A percentile compares a stretch with the other conserved stretches of the same genome.
Evolutionary conservation across 2,113 vertebrate genomes (phyloP).

Genomic region (Phalacrocorax carbo): DNA sequence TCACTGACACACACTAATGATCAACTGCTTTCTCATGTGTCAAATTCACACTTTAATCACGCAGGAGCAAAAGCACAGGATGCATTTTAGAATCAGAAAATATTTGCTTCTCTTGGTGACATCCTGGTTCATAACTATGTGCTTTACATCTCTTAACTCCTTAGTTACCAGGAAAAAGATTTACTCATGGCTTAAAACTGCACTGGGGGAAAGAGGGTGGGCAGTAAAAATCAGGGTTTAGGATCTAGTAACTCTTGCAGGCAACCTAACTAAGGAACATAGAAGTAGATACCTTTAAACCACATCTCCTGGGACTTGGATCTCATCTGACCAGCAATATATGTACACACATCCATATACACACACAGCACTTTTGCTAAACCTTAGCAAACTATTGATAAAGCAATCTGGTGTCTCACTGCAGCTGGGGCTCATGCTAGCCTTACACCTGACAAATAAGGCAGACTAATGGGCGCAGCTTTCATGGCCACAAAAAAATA

Average conservation of each 20-base stretch:
- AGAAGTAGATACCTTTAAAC: neutral
- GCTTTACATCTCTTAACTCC: neutral
- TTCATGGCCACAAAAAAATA: neutral
- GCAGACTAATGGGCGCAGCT: fast-evolving
- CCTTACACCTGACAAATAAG: neutral
- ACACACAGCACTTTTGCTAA: no score
- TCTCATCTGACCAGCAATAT: neutral
- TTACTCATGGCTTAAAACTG: neutral
- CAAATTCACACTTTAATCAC: neutral
- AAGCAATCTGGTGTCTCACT: no score
- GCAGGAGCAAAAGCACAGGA: neutral
- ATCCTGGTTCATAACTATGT: neutral
- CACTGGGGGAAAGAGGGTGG: neutral
- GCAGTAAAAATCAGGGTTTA: neutral
- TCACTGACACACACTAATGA: neutral
- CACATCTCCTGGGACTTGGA: neutral
- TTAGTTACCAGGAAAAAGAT: neutral
- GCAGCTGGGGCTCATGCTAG: neutral
- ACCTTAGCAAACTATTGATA: no score
- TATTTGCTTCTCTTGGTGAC: neutral
- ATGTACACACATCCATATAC: no score
- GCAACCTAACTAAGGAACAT: neutral
- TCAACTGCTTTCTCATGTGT: neutral
- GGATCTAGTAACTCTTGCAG: neutral
- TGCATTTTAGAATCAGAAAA: neutral